Conservation (phyloP, 2,888 invertebrate species). For the Xestoiulus laeticollis region DNA sequence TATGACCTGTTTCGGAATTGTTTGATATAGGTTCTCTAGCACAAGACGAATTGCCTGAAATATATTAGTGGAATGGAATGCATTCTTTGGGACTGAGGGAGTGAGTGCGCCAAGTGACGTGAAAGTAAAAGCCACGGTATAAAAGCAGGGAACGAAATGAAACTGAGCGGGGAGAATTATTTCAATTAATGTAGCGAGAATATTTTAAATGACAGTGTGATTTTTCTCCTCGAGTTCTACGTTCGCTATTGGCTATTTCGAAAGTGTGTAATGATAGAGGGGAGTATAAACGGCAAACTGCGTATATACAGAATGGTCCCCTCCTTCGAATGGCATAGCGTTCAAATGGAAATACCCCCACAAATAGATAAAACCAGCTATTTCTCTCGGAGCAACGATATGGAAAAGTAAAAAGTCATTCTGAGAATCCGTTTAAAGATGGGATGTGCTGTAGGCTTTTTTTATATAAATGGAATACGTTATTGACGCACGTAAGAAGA, state of each 20-base stretch:
- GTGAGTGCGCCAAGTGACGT: slow-evolving; percentile 13
- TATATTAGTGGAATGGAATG: slow-evolving; percentile 31
- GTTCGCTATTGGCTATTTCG: neutral
- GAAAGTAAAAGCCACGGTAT: slow-evolving; percentile 6
- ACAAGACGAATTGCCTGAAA: neutral
- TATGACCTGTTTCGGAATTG: neutral
- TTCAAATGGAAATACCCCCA: neutral
- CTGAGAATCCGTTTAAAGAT: too few relatives aligned
- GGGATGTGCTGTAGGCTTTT: too few relatives aligned
- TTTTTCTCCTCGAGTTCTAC: slow-evolving; percentile 7
- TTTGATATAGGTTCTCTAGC: neutral
- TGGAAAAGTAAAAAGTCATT: neutral
- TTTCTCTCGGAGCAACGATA: neutral
- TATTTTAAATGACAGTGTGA: slow-evolving; percentile 53
- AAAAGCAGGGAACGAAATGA: slow-evolving; percentile 19
- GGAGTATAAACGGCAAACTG: neutral
- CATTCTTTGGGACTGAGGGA: neutral
- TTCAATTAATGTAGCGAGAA: slow-evolving; percentile 54
- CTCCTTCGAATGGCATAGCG: neutral
- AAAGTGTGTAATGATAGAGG: neutral
- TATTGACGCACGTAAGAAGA: neutral
- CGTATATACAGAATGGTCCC: neutral
- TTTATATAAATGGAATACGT: neutral
- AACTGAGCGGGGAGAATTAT: slow-evolving; percentile 48
- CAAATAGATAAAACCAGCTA: neutral